Base-by-base conservation (phyloP, 2,888 invertebrate species). In the Melinaea marsaeus region DNA sequence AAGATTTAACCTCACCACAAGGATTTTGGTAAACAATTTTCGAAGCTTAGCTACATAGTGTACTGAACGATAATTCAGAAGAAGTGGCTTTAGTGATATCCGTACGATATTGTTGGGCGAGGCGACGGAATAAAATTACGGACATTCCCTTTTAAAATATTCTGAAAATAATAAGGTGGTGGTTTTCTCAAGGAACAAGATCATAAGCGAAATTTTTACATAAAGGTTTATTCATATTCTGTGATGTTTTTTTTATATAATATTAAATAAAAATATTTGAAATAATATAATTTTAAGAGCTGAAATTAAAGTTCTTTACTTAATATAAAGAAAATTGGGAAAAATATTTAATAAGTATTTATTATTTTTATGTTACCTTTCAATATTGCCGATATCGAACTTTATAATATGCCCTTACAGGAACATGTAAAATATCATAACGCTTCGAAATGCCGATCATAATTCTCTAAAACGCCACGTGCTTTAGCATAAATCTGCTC, bases 401-500 rank as follows among this genome's bases (percentile, higher is more conserved):
- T 51, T 60, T 71, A 67, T 9, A 46, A 64, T 55, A 63, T 48
- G 55, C 66, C 60, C 11, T 51, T 6, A 60, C 55, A 61, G 64
- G 71, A 55, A 45, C 70, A 69, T 63, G 70, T 69, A 74, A 73
- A 73, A 70, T 76, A 75, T 51, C 22, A 51, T 51, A 42, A 51
- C 6, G 75, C 74, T 74, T 75, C 76, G 72, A 78, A 84, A 82
- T 78, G 72, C 79, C 79, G 77, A 78, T 79, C 82, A 82, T 85
- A 85, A 83, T 77, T 86, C 80, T 75, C 71, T 62, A 65, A 71
- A 71, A 71, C 72, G 74, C 79, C 79, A 75, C 81, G 83, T 85
- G 83, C 80, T 78, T 75, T 71, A 72, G 81, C 83, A 85, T 86
- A 86, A 86, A 86, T 85, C 82, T 76, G 74, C 55, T 45, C 51